Conservation (phyloP, 1,140 invertebrate genomes). For the Bombus cullumanus region DNA sequence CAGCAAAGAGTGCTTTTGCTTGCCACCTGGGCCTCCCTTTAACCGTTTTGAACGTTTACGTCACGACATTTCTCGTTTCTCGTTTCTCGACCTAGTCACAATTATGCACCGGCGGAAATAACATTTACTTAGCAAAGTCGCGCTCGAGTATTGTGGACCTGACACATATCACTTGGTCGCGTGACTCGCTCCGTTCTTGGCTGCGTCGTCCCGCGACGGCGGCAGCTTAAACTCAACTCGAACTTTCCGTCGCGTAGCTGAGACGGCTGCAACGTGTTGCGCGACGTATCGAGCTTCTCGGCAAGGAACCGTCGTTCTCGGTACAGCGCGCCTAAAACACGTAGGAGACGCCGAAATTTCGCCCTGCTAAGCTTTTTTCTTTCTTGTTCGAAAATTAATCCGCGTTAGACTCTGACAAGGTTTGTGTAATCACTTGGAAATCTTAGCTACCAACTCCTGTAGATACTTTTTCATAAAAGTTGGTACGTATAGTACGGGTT, state of each 20-base stretch:
- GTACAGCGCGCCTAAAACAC: background rate
- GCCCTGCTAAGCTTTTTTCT: too few species aligned
- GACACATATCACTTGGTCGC: constrained; percentile 76
- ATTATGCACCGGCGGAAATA: constrained; percentile 77
- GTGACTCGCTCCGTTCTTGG: constrained; percentile 68
- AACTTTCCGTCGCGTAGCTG: constrained; percentile 60
- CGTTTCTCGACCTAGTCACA: constrained; percentile 70
- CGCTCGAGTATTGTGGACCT: constrained; percentile 74
- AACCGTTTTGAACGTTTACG: constrained; percentile 70
- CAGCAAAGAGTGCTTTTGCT: background rate
- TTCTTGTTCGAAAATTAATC: too few species aligned
- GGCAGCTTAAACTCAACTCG: constrained; percentile 70
- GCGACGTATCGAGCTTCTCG: constrained; percentile 49
- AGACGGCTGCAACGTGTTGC: constrained; percentile 66
- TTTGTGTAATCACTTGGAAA: too few species aligned
- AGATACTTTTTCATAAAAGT: too few species aligned
- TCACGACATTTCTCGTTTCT: constrained; percentile 59
- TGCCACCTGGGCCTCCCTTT: constrained; percentile 43
- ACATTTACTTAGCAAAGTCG: constrained; percentile 76
- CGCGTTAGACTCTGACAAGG: too few species aligned
- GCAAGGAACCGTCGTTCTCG: background rate
- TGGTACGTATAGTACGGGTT: too few species aligned
- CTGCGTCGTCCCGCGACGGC: constrained; percentile 63
- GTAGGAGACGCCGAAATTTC: background rate
- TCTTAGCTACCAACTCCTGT: too few species aligned